phyloP scores from a whole-genome alignment of 2,113 vertebrate genomes.

The Sitta europaea region DNA sequence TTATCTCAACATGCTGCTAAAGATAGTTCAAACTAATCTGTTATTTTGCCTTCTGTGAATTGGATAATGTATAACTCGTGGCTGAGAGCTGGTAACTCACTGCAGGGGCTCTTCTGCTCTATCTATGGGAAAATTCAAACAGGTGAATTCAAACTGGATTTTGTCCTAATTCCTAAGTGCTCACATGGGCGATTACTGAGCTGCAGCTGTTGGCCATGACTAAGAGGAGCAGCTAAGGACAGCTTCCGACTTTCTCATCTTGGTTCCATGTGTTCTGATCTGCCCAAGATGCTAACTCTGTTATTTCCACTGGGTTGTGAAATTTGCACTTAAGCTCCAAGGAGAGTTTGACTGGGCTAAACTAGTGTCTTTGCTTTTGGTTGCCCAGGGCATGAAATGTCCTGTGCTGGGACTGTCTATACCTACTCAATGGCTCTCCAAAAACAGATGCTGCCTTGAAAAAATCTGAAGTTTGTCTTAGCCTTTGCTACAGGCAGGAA shows the following conservation, averaged over 20 bases:
- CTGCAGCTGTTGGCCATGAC: neutral
- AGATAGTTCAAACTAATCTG: neutral
- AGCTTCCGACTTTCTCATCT: neutral
- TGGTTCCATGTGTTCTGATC: accelerated
- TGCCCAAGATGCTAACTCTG: neutral
- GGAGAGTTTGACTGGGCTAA: neutral
- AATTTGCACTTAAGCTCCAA: neutral
- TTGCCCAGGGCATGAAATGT: neutral
- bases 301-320: neutral
- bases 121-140: neutral
- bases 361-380: neutral
- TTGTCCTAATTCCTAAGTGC: neutral
- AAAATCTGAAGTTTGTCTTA: neutral
- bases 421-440: neutral
- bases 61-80: neutral
- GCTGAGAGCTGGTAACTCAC: neutral
- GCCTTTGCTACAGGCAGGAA: neutral
- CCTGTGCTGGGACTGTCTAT: neutral
- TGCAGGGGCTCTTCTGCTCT: neutral
- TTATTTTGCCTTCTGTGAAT: neutral
- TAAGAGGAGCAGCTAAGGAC: neutral
- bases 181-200: neutral
- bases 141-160: neutral
- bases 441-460: neutral
- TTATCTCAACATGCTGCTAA: constrained; percentile 8